Percentiles rank a stretch among this genome's conserved stretches.
phyloP scores from a whole-genome alignment of 2,113 vertebrate genomes.

The Hirundichthys speculiger region DNA sequence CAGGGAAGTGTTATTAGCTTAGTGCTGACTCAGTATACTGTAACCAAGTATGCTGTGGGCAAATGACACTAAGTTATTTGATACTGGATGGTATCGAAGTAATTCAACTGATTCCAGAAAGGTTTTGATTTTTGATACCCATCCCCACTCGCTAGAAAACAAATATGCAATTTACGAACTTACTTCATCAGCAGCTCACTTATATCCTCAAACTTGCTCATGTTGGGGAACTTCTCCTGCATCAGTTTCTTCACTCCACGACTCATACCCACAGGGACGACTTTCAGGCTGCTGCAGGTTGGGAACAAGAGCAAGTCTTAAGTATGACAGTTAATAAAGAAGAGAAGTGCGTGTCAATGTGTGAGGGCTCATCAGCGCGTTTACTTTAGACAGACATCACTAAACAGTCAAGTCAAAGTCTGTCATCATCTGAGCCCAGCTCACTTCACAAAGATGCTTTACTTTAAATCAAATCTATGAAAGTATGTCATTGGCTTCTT shows the following conservation, averaged over 20 bases:
- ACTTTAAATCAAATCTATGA: neutral
- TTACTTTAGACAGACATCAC: constrained; percentile 86
- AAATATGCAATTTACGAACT: constrained; percentile 25
- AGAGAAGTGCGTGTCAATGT: no score
- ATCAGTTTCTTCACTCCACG: constrained; percentile 93
- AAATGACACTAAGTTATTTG: no score
- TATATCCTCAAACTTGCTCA: constrained; percentile 93
- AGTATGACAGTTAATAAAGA: neutral
- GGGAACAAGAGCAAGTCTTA: neutral
- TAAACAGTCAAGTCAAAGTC: constrained; percentile 66
- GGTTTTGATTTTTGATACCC: no score
- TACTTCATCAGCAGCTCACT: constrained; percentile 92
- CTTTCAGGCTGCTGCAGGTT: constrained; percentile 87
- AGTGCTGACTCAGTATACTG: no score
- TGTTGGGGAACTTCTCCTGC: constrained; percentile 93
- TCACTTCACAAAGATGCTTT: neutral
- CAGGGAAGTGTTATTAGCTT: no score
- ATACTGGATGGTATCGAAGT: no score
- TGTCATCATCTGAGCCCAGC: constrained; percentile 76
- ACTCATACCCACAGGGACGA: constrained; percentile 92
- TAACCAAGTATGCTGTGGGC: no score
- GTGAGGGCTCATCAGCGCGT: constrained; percentile 78
- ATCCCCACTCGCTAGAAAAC: neutral
- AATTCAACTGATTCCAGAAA: no score
- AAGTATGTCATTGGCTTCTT: neutral